These are phyloP conservation scores for Syrrhaptes paradoxus DNA, from an alignment of 2,113 vertebrate species.

Conservation along the genomic window DNA sequence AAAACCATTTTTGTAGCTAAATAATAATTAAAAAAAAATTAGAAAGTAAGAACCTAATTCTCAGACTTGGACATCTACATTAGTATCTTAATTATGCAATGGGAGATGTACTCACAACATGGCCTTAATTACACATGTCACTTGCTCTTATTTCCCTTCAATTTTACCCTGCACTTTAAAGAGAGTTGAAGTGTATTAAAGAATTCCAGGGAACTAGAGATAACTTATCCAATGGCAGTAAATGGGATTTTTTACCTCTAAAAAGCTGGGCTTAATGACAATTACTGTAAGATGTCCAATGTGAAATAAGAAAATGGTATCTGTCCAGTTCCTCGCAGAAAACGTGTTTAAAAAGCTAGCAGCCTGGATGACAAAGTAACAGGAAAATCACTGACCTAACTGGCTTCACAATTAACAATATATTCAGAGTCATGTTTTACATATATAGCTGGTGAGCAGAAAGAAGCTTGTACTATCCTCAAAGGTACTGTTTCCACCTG, in stretches of 20 bases:
- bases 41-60: background rate
- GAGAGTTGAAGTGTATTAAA: background rate
- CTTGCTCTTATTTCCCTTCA: constrained; percentile 19
- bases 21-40: background rate
- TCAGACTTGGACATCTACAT: background rate
- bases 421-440: background rate
- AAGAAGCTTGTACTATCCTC: background rate
- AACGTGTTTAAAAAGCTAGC: background rate
- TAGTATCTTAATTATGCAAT: constrained; percentile 18
- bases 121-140: constrained; percentile 1
- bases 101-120: background rate
- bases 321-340: background rate
- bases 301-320: background rate
- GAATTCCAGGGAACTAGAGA: background rate
- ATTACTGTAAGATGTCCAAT: background rate
- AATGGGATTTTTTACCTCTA: background rate
- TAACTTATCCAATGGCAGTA: background rate
- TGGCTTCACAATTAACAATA: background rate
- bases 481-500: background rate
- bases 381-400: background rate
- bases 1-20: background rate
- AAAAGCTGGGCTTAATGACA: background rate
- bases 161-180: constrained; percentile 3
- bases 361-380: background rate
- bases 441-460: background rate